Base-by-base conservation (phyloP, 2,797 vertebrate species). In the Argya squamiceps region DNA sequence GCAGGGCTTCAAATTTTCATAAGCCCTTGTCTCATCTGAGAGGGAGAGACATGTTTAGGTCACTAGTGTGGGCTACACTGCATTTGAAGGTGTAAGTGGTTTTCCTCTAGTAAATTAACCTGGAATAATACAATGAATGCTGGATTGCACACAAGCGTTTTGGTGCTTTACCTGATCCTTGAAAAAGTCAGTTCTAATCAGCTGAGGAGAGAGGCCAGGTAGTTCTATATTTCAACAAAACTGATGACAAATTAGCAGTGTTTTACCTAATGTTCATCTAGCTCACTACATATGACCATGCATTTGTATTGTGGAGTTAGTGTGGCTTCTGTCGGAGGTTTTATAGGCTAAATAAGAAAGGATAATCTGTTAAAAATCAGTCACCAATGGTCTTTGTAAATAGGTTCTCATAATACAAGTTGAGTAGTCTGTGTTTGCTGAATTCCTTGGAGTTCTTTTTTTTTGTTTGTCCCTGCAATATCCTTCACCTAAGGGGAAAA, bases 371-470 rank as follows among this genome's bases (percentile, higher is more conserved):
- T 41, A 47, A 37, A 80, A 77, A 44, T 24, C 12, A 7, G 6
- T 15, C 24, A 46, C 13, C 3, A 46, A 1, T 13, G 3, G 3
- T 30, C 20, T 69, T 36, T 46, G 5, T 43, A 52, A 71, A 58
- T 15, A 27, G 0, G 1, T 70, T 56, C 11, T 75, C 14, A 63
- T 41, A 77, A 37, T 20, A 41, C 44, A 79, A 10, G 11, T 34
- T 30, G 2, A 12, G 3, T 32, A 55, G 14, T 21, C 6, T 36
- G 0, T 49, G 47, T 15, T 63, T 2, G 0, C 9, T 21, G 15
- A 56, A 49, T 15, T 58, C 12, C 15, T 75, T 55, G 23, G 27
- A 84, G 15, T 2, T 49, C 1, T 46, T 41, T 73, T 63, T 37
- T 37, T 27, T 16, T 9, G 1, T 32, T 60, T 73, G 7, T 74